phyloP scores from a whole-genome alignment of 2,113 vertebrate genomes.

The Neogale vison region DNA sequence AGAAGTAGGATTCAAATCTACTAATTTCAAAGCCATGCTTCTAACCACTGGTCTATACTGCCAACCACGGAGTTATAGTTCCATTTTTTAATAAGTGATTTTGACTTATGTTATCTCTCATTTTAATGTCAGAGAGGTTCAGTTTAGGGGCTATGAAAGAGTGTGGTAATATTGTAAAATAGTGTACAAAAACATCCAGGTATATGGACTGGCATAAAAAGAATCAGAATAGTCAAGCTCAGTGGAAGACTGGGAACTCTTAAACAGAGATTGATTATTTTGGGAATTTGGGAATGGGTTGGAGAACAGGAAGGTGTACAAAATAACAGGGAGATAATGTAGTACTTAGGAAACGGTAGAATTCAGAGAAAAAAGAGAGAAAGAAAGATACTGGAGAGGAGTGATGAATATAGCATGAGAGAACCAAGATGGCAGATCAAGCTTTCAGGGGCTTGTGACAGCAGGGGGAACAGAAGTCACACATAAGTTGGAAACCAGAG shows the following conservation, averaged over 20 bases:
- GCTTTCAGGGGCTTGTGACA: background rate
- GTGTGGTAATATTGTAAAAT: background rate
- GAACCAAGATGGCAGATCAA: background rate
- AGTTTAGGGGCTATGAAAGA: background rate
- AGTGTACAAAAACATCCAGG: background rate
- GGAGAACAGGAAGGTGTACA: background rate
- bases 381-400: background rate
- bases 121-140: background rate
- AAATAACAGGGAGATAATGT: background rate
- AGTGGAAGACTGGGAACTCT: background rate
- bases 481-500: background rate
- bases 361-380: background rate
- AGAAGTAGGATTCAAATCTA: background rate
- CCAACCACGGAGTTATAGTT: background rate
- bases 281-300: background rate
- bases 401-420: too few relatives aligned
- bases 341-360: background rate
- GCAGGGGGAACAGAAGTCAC: background rate
- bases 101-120: background rate
- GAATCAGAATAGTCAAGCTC: background rate
- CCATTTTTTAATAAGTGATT: background rate
- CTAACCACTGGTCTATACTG: background rate
- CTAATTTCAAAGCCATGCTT: background rate
- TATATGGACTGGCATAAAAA: background rate
- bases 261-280: background rate